Conservation (phyloP, 2,888 invertebrate genomes). For the Chouioia cunea region DNA sequence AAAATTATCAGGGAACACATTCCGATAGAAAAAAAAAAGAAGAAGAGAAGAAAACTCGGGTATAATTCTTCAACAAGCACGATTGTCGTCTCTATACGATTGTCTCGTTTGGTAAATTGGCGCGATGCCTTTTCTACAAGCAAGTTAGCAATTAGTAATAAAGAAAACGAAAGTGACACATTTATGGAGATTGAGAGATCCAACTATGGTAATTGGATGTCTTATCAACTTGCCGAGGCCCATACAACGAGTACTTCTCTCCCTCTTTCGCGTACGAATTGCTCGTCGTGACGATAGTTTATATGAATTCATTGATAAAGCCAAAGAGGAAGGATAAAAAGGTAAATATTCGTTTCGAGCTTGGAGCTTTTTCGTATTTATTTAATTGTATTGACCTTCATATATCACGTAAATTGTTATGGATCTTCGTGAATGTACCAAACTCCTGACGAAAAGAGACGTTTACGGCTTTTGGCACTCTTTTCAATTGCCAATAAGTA, state of each 20-base stretch:
- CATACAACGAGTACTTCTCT: neutral
- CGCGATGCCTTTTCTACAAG: neutral
- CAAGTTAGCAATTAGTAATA: constrained; percentile 40
- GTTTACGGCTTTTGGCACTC: no score
- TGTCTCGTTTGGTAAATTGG: constrained; percentile 32
- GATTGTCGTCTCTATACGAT: neutral
- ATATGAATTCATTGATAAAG: constrained; percentile 20
- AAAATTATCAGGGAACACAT: neutral
- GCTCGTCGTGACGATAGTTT: neutral
- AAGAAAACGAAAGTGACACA: constrained; percentile 41
- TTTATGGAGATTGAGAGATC: constrained; percentile 34
- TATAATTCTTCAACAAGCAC: constrained; percentile 20
- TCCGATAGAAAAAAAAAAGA: neutral
- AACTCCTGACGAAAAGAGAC: no score
- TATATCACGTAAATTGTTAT: no score
- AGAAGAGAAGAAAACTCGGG: neutral
- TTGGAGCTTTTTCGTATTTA: no score
- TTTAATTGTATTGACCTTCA: no score
- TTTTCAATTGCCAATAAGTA: no score
- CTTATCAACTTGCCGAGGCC: neutral
- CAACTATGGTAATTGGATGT: constrained; percentile 35
- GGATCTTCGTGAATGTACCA: no score
- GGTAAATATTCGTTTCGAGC: neutral
- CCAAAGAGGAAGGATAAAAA: neutral
- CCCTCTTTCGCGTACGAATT: no score